Percentiles rank a stretch among this genome's conserved stretches.
phyloP scores from a whole-genome alignment of 2,797 vertebrate species.

The Sebastes itinus region DNA sequence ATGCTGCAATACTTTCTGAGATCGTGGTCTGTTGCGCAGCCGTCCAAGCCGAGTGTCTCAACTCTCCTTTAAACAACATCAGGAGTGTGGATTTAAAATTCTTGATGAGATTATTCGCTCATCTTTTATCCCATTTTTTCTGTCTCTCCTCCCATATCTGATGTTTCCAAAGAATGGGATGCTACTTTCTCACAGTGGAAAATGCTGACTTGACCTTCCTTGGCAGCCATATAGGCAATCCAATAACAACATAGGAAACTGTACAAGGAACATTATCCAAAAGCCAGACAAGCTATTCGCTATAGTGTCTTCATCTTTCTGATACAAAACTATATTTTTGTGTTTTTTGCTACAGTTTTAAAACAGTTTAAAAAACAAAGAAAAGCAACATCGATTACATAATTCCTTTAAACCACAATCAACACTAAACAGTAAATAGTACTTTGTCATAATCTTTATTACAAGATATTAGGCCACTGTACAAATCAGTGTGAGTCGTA shows the following conservation, averaged over 20 bases:
- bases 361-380: slow-evolving; percentile 51
- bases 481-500: slow-evolving; percentile 88
- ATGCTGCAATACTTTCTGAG: slow-evolving; percentile 58
- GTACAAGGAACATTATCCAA: slow-evolving; percentile 63
- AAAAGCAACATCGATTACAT: slow-evolving; percentile 70
- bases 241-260: slow-evolving; percentile 61
- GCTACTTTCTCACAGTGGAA: slow-evolving; percentile 71
- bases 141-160: slow-evolving; percentile 22
- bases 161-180: slow-evolving; percentile 50
- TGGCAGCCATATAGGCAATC: slow-evolving; percentile 53
- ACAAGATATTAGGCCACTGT: slow-evolving; percentile 85
- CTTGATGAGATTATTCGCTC: slow-evolving; percentile 36
- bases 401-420: slow-evolving; percentile 69
- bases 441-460: slow-evolving; percentile 84
- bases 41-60: slow-evolving; percentile 30
- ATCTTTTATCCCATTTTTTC: slow-evolving; percentile 13
- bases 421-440: slow-evolving; percentile 75
- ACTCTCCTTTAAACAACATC: slow-evolving; percentile 24
- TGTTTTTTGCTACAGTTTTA: slow-evolving; percentile 70
- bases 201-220: slow-evolving; percentile 61
- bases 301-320: slow-evolving; percentile 50
- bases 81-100: slow-evolving; percentile 41
- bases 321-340: slow-evolving; percentile 76
- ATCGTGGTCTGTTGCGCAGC: slow-evolving; percentile 49
- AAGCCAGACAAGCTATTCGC: slow-evolving; percentile 50